phyloP scores from a whole-genome alignment of 1,140 invertebrate genomes.

The Pseudomyrmex cubaensis region DNA sequence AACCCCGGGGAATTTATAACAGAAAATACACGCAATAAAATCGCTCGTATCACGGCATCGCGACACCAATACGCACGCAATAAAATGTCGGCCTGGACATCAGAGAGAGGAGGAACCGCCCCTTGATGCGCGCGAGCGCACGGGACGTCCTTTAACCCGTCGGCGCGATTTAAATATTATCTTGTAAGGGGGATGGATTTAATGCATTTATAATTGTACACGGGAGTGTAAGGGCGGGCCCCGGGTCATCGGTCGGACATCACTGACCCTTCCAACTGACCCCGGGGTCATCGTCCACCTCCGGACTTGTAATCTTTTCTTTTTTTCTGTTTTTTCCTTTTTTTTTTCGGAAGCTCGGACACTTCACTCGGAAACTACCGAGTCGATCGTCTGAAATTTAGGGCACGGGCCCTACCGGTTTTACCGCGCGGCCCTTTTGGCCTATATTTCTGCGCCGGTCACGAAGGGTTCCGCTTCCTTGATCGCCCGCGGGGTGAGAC shows the following conservation, averaged over 20 bases:
- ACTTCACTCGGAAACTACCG: slow-evolving; percentile 71
- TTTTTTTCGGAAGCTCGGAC: slow-evolving; percentile 49
- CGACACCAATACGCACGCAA: slow-evolving; percentile 67
- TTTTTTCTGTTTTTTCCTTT: neutral
- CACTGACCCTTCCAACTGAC: slow-evolving; percentile 80
- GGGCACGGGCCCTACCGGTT: slow-evolving; percentile 82
- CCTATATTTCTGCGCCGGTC: slow-evolving; percentile 3
- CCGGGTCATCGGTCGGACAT: slow-evolving; percentile 82
- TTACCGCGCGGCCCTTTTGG: slow-evolving; percentile 10
- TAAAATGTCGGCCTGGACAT: slow-evolving; percentile 58
- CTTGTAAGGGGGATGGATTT: slow-evolving; percentile 80
- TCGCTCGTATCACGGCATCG: slow-evolving; percentile 42
- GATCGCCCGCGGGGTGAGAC: slow-evolving; percentile 37
- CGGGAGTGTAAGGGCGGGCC: slow-evolving; percentile 77
- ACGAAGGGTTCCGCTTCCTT: slow-evolving; percentile 20
- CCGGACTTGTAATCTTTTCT: slow-evolving; percentile 66
- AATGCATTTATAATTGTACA: slow-evolving; percentile 84
- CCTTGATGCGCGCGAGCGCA: slow-evolving; percentile 26
- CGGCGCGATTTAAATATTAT: slow-evolving; percentile 82
- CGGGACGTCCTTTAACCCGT: slow-evolving; percentile 59
- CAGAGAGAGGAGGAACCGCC: slow-evolving; percentile 10
- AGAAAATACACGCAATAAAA: slow-evolving; percentile 83
- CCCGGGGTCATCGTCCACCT: slow-evolving; percentile 71
- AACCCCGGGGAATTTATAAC: slow-evolving; percentile 79
- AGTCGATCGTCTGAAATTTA: slow-evolving; percentile 69